A percentile compares a stretch with the other conserved stretches of the same genome.
Evolutionary conservation across 2,113 vertebrate species (phyloP).

Genomic region (Vimba vimba): DNA sequence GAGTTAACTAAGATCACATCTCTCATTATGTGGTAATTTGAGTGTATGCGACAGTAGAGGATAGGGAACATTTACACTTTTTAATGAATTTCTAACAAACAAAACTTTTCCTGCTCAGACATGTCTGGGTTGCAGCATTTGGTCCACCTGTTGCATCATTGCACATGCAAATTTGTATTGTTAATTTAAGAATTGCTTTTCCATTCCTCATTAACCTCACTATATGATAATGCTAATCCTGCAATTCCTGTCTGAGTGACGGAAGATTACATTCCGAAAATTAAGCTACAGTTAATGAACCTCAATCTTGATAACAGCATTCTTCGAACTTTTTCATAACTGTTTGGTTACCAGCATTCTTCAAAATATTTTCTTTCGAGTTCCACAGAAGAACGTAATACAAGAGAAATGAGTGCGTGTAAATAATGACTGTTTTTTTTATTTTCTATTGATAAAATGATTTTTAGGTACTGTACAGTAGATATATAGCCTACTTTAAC

Average conservation of each 20-base stretch:
- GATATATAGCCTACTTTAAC: too few species aligned
- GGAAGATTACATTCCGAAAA: background rate
- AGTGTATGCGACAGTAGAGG: constrained; percentile 26
- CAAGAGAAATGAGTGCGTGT: too few species aligned
- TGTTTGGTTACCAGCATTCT: too few species aligned
- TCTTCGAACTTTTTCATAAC: too few species aligned
- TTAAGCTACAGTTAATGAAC: background rate
- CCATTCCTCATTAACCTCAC: background rate
- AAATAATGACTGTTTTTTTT: too few species aligned
- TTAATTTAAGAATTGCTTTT: constrained; percentile 20
- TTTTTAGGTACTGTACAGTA: too few species aligned
- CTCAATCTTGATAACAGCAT: background rate
- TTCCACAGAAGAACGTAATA: too few species aligned
- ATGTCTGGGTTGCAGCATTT: background rate
- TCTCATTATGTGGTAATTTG: constrained; percentile 34
- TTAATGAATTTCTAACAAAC: constrained; percentile 24
- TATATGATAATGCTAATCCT: constrained; percentile 19
- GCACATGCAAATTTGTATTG: background rate
- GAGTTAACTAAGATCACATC: constrained; percentile 12
- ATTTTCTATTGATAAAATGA: too few species aligned
- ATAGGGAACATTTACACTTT: constrained; percentile 24
- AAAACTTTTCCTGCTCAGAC: constrained; percentile 5
- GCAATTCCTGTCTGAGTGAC: background rate
- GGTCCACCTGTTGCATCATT: constrained; percentile 7
- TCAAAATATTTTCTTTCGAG: too few species aligned